Base-by-base conservation (phyloP, 2,888 invertebrate species). In the Phalera bucephala region DNA sequence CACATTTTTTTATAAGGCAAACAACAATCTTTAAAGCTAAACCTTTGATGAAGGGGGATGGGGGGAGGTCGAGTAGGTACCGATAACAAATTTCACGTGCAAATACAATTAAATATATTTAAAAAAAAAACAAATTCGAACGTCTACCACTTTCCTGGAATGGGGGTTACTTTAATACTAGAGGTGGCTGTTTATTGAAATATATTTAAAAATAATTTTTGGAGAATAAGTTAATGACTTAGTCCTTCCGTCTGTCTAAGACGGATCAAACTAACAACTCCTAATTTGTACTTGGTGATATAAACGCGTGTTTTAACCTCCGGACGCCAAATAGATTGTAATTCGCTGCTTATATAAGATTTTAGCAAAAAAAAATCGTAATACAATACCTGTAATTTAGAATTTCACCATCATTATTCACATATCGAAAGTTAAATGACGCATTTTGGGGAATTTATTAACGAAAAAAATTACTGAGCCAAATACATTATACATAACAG, bases 1-100 rank as follows among this genome's bases (percentile, higher is more conserved):
- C 89, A 89, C 88, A 88, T 86, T 89, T 81, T 79, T 79, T 78
- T 80, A 80, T 87, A 89, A 89, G 89, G 88, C 89, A 88, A 88
- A 89, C 87, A 87, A 89, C 87, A 88, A 87, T 87, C 61, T 77
- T 88, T 88, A 88, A 88, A 88, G 88, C 88, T 89, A 87, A 85
- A 84, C 82, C 79, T 83, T 84, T 80, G 75, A 79, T 78, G 79
- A 70, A 69, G 58, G n/a, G 55, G 64, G 61, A 65, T 17, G 59
- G 53, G 62, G 52, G 50, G 52, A 61, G 67, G 64, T 57, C 67
- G 72, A 68, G 69, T 66, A 65, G 65, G 53, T 60, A 83, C 74
- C 79, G 72, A 74, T 78, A 78, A 78, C 74, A 68, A 75, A 73
- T 55, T 55, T 58, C 58, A 33, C 54, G 55, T 62, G 66, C 42